These are phyloP conservation scores for Alloscopus bannaensis DNA, from an alignment of 2,888 invertebrate species.

Conservation along the genomic window DNA sequence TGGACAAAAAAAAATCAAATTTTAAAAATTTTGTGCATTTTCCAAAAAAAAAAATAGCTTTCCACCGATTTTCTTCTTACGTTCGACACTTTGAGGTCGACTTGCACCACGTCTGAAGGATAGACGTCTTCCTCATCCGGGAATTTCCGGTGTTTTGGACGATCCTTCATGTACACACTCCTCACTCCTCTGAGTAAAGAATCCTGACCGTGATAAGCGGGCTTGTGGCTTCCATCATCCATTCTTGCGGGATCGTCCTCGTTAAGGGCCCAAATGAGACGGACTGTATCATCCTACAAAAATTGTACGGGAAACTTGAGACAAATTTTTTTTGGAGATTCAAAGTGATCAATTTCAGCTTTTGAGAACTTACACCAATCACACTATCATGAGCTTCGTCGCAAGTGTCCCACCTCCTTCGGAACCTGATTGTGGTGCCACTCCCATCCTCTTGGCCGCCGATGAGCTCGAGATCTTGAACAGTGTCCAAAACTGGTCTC, in stretches of 20 bases:
- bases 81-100: conserved; percentile 10
- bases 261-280: conserved; percentile 84
- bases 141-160: conserved; percentile 21
- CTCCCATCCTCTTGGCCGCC: conserved; percentile 74
- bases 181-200: conserved; percentile 80
- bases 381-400: conserved; percentile 71
- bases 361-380: conserved; percentile 39
- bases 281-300: conserved; percentile 80
- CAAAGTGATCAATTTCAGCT: background rate
- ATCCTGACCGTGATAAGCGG: conserved; percentile 79
- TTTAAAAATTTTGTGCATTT: background rate
- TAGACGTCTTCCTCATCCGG: conserved; percentile 76
- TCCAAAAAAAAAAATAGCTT: too few relatives aligned
- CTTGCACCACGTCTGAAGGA: conserved; percentile 26
- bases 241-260: conserved; percentile 39
- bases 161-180: conserved; percentile 80
- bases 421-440: conserved; percentile 74
- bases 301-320: background rate
- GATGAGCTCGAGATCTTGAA: conserved; percentile 73
- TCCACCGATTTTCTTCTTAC: conserved; percentile 2
- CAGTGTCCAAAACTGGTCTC: conserved; percentile 73
- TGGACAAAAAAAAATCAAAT: conserved; percentile 10
- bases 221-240: conserved; percentile 74
- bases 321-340: background rate
- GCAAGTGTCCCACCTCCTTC: conserved; percentile 74